Evolutionary conservation across 2,888 invertebrate genomes (phyloP).

Genomic region (Zygogramma bicolorata): DNA sequence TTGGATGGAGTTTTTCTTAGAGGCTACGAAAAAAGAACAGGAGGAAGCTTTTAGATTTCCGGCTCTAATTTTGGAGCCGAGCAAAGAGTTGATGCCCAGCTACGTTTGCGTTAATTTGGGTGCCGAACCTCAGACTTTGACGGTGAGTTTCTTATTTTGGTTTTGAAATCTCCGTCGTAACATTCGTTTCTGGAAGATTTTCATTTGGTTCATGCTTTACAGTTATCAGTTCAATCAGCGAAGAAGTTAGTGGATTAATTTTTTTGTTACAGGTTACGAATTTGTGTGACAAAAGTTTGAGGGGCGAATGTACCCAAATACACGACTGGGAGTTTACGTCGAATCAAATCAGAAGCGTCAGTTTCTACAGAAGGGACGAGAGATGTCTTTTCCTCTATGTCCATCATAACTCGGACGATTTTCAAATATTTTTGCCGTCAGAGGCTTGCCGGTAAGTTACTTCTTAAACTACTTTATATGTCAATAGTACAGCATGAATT

Average conservation of each 20-base stretch:
- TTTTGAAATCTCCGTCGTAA: neutral
- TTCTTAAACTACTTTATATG: slow-evolving; percentile 3
- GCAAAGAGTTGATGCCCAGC: slow-evolving; percentile 93
- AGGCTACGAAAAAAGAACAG: slow-evolving; percentile 87
- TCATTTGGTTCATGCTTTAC: too few species aligned
- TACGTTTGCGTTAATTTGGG: slow-evolving; percentile 96
- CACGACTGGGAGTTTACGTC: slow-evolving; percentile 96
- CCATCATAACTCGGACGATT: slow-evolving; percentile 97
- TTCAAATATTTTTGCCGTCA: slow-evolving; percentile 98
- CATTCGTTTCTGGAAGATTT: too few species aligned
- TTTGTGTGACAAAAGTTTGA: slow-evolving; percentile 83
- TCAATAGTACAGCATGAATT: too few species aligned
- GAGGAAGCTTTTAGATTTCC: slow-evolving; percentile 91
- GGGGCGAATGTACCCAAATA: slow-evolving; percentile 83
- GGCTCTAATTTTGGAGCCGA: slow-evolving; percentile 90
- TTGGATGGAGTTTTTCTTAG: slow-evolving; percentile 99
- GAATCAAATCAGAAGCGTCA: slow-evolving; percentile 89
- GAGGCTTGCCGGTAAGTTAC: slow-evolving; percentile 75
- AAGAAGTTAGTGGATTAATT: neutral
- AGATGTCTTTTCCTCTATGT: slow-evolving; percentile 97
- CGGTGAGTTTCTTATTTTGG: slow-evolving; percentile 72
- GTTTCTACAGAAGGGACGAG: slow-evolving; percentile 95
- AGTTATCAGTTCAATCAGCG: too few species aligned
- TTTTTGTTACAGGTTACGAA: slow-evolving; percentile 68
- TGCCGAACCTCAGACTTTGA: slow-evolving; percentile 92